Evolutionary conservation across 1,140 invertebrate species (phyloP), one percentile per base, ranked within the genome.

Genomic region (Nephila pilipes): DNA sequence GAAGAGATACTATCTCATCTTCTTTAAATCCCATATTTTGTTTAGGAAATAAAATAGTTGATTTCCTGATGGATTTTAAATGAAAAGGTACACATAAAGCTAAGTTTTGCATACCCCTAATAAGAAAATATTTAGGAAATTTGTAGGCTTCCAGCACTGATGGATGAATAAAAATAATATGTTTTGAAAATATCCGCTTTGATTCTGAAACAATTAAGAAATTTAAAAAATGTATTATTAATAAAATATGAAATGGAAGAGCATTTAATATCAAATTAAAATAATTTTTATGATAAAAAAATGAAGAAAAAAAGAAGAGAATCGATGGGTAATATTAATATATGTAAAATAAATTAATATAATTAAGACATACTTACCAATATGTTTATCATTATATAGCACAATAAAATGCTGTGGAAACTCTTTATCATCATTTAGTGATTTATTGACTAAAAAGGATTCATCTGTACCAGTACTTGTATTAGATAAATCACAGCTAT

Each of bases 121-220:
- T n/a, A 57, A 57, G 0, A 87, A 60, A 65, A 22, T 87, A 63
- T 25, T n/a, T 8, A 16, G 29, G 29, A 38, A 12, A n/a, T 22
- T 32, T 65, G 60, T 25, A 46, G 20, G 14, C 38, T 18, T 65
- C 46, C 22, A 87, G 46, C 18, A 65, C 38, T 32, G 32, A 87
- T n/a, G 85, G 60, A 46, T 87, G 55, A 38, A 87, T 58, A 8
- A 87, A 87, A 32, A 32, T 29, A 63, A 29, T 46, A 38, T 60
- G 18, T 32, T 16, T 85, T 75, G 69, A 32, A 32, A 75, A 75
- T 36, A 32, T 6, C 3, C 18, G 29, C 5, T 75, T 36, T 14
- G 69, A 75, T 75, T 36, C 69, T 75, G 29, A 75, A 75, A 75
- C 18, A 36, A 75, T 2, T 3, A 36, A 75, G 14, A 8, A 25